These are phyloP conservation scores for Pogonophryne albipinna DNA, from an alignment of 2,797 vertebrate species.

Conservation along the genomic window DNA sequence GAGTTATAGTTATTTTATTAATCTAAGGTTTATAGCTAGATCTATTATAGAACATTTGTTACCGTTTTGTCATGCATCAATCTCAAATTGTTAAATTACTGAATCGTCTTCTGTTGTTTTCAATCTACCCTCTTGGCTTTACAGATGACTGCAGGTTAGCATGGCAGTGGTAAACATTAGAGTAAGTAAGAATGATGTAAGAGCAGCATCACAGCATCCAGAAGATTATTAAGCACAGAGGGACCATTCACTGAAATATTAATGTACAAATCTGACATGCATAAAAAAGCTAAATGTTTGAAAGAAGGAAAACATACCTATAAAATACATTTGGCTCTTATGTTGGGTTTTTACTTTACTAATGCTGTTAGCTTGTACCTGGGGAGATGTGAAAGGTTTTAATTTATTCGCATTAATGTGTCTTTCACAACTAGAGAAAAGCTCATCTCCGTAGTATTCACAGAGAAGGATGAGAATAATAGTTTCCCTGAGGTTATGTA, in stretches of 20 bases:
- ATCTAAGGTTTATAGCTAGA: no score
- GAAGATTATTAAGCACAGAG: neutral
- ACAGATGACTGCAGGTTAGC: neutral
- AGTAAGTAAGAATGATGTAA: neutral
- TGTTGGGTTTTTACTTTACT: constrained; percentile 8
- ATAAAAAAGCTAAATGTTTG: neutral
- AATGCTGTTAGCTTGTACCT: constrained; percentile 26
- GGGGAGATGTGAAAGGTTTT: constrained; percentile 34
- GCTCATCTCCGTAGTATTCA: constrained; percentile 20
- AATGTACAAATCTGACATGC: constrained; percentile 6
- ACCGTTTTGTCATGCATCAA: no score
- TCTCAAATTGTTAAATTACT: no score
- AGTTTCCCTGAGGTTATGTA: constrained; percentile 12
- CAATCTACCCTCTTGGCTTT: no score
- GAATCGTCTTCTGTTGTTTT: no score
- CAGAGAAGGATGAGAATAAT: neutral
- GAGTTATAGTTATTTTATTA: neutral
- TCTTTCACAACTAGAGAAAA: constrained; percentile 18
- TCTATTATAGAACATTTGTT: no score
- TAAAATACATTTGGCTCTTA: neutral
- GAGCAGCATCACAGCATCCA: neutral
- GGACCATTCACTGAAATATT: neutral
- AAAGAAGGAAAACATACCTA: neutral
- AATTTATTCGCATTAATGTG: constrained; percentile 35
- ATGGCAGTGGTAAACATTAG: neutral